Percentiles rank a stretch among this genome's conserved stretches.
Evolutionary conservation across 1,140 invertebrate genomes (phyloP).

Genomic region (Magallana angulata): DNA sequence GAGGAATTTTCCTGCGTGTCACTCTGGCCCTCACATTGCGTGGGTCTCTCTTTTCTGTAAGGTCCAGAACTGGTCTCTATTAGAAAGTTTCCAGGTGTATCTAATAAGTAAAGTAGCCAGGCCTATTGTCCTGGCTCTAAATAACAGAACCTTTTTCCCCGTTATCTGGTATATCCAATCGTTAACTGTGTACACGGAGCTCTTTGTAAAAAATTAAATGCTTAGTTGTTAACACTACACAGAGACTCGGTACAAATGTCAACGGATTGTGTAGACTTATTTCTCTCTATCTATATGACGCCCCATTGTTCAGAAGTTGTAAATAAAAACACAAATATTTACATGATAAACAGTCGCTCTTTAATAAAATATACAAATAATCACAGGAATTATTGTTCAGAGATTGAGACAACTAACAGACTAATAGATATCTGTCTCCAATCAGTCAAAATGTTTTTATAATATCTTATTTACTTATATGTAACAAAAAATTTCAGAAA

Average conservation of each 20-base stretch:
- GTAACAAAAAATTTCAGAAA: too few relatives aligned
- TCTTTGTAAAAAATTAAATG: conserved; percentile 11
- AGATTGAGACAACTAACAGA: neutral
- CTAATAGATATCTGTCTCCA: too few relatives aligned
- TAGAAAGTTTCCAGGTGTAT: neutral
- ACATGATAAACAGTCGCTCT: neutral
- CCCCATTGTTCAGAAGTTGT: neutral
- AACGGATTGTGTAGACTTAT: neutral
- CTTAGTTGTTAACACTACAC: conserved; percentile 4
- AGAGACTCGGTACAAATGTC: neutral
- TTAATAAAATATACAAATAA: neutral
- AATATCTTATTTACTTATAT: too few relatives aligned
- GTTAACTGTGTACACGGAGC: neutral
- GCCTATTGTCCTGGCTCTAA: neutral
- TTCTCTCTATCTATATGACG: neutral
- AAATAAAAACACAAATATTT: conserved; percentile 27
- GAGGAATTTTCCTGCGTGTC: neutral
- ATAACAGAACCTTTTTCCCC: neutral
- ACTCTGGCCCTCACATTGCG: neutral
- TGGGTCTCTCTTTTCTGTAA: neutral
- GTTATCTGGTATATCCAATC: conserved; percentile 27
- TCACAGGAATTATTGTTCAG: neutral
- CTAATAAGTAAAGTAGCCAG: neutral
- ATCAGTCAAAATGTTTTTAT: too few relatives aligned
- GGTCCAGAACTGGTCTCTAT: neutral